A percentile compares a stretch with the other conserved stretches of the same genome.
These are phyloP conservation scores for Scolopax rusticola DNA, from an alignment of 2,797 vertebrate species.

Conservation along the genomic window DNA sequence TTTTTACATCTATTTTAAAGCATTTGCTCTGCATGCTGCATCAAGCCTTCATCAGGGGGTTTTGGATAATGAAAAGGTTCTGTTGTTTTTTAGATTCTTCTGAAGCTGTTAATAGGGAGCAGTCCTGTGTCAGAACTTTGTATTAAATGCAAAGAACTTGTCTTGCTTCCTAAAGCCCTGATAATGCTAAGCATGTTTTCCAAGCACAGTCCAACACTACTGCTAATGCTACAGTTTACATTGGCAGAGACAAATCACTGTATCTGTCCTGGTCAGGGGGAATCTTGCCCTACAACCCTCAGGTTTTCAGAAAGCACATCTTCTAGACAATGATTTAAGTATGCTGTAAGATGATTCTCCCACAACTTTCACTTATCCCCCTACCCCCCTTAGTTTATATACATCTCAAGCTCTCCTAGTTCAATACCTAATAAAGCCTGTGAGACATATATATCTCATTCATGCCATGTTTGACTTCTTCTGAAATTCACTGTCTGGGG, in stretches of 20 bases:
- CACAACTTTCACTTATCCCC: background rate
- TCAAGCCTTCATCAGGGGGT: background rate
- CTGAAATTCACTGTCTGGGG: background rate
- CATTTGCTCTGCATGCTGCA: background rate
- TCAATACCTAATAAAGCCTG: background rate
- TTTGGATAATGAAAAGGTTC: background rate
- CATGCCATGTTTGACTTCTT: background rate
- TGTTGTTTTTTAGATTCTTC: background rate
- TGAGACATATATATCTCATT: background rate
- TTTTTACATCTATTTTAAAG: background rate
- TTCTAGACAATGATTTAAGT: background rate
- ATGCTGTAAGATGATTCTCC: background rate
- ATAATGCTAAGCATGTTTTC: background rate
- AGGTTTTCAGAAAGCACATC: background rate
- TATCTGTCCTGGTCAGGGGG: background rate
- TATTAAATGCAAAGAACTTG: background rate
- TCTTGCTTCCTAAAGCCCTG: background rate
- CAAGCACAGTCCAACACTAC: background rate
- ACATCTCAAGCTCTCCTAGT: background rate
- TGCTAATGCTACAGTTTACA: background rate
- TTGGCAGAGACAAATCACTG: background rate
- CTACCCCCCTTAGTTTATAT: background rate
- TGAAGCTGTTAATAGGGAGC: slow-evolving; percentile 7
- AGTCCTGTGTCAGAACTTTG: background rate
- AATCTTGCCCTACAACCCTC: background rate